Base-by-base conservation (phyloP, 1,140 invertebrate genomes). In the Papilio machaon region DNA sequence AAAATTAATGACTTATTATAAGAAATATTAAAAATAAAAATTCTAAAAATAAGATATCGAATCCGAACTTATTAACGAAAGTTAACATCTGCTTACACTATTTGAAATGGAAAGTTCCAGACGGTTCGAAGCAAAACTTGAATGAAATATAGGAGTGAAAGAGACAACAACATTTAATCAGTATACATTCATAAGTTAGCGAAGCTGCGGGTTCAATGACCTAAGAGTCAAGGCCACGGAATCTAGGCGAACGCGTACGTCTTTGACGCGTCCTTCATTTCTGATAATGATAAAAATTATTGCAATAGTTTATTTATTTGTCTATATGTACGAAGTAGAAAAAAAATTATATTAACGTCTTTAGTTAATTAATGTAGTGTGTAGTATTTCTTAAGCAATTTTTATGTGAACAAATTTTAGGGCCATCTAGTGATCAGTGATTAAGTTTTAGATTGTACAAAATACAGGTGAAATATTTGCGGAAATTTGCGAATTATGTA, bases 61-160 rank as follows among this genome's bases (percentile, higher is more conserved):
- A 30, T 54, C 52, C 49, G 5, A 30, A 2, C 23, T 30, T 30
- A 30, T 1, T 52, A 52, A 54, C 6, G 64, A 70, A 70, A 70
- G 64, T 70, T 70, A 70, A 38, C 30, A 15, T 70, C 64, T 38
- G 30, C 30, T 70, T 10, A 35, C 11, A 35, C 30, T 11, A 38
- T 70, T 64, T 78, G 76, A 78, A 78, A 78, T 78, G 54, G 76
- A 78, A 78, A 78, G 76, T 78, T 78, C 76, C 38, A 78, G 76
- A 78, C 54, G 76, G 35, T 70, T 70, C 10, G 10, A 23, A 64
- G 19, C 47, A 15, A 77, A 77, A 58, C 54, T 78, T n/a, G 54
- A 60, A 78, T 64, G 35, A 64, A 78, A 46, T 78, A 54, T 60
- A 78, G 17, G 74, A 52, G 35, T 17, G 30, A 60, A 78, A 78